Evolutionary conservation across 2,888 invertebrate species (phyloP), one percentile per base, ranked within the genome.

Genomic region (Drosophila imparisetae): DNA sequence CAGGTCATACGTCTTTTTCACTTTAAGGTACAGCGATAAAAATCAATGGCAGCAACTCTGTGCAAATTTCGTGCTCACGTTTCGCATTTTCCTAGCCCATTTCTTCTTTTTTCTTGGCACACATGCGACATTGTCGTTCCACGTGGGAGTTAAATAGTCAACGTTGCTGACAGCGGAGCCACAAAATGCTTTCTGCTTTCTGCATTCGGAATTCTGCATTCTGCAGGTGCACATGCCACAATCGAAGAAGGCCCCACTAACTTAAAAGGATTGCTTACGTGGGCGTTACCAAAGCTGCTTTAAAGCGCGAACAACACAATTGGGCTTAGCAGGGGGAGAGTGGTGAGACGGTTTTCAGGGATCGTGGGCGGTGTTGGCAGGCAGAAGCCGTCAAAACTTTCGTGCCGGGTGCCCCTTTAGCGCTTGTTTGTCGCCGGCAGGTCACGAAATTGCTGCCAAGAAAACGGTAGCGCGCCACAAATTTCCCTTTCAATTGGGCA

Each of bases 401-500:
- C 60, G 53, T 40, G 72, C 55, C 78, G 54, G 64, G 50, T 65
- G 70, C 66, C 53, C 40, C 66, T 64, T 83, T 66, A 72, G 70
- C 69, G 83, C 76, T 74, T 80, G 76, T 79, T 83, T 89, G 84
- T 83, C 68, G 75, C 70, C 74, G 74, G 67, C 76, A 79, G 72
- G 87, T 84, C 84, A 84, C 82, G 87, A 82, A 78, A 67, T 65
- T 75, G 64, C 73, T 79, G 80, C 79, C 79, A 79, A 79, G 65
- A 79, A 70, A 49, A 66, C 30, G 55, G 75, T 74, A 72, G 78
- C 80, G 75, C 64, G 79, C 83, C 77, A 75, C 83, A 77, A 78
- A 82, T 74, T 83, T 68, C 75, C 75, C 75, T 87, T 87, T 74
- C 83, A 88, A 84, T 89, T 86, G 81, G 86, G 71, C 85, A 82